A percentile compares a stretch with the other conserved stretches of the same genome.
These are phyloP conservation scores for Cathartes aura DNA, from an alignment of 2,113 vertebrate species.

Conservation along the genomic window DNA sequence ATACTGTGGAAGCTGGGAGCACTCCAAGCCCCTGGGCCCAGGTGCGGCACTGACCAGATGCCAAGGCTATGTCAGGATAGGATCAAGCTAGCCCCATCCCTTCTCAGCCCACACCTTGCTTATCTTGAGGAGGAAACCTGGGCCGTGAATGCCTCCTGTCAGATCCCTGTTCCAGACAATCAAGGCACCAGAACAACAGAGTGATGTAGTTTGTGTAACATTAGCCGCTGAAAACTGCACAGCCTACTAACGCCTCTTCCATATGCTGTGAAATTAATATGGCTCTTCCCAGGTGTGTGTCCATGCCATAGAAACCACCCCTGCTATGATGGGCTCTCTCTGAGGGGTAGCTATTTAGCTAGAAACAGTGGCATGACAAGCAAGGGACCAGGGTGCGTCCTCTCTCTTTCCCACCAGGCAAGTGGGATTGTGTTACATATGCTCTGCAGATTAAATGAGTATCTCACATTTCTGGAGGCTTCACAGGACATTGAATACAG, in stretches of 20 bases:
- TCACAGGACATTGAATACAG: neutral
- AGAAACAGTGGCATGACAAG: neutral
- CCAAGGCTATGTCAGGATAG: neutral
- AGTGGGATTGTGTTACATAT: neutral
- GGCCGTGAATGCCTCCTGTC: neutral
- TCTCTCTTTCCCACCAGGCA: neutral
- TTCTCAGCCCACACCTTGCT: neutral
- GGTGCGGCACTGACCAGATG: neutral
- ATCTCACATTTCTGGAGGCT: neutral
- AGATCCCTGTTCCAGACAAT: neutral
- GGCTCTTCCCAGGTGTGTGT: neutral
- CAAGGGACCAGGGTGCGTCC: neutral
- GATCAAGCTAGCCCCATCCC: neutral
- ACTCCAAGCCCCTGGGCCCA: neutral
- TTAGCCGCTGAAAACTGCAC: neutral
- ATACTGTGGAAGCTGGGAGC: neutral
- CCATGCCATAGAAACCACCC: neutral
- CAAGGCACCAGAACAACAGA: neutral
- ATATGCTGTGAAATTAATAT: fast-evolving
- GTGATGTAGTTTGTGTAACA: neutral
- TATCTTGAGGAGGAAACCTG: neutral
- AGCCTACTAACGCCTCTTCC: fast-evolving
- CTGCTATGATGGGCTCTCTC: neutral
- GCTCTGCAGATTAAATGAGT: neutral
- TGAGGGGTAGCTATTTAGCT: neutral